Conservation (phyloP, 2,797 vertebrate species). For the Danio aesculapii region DNA sequence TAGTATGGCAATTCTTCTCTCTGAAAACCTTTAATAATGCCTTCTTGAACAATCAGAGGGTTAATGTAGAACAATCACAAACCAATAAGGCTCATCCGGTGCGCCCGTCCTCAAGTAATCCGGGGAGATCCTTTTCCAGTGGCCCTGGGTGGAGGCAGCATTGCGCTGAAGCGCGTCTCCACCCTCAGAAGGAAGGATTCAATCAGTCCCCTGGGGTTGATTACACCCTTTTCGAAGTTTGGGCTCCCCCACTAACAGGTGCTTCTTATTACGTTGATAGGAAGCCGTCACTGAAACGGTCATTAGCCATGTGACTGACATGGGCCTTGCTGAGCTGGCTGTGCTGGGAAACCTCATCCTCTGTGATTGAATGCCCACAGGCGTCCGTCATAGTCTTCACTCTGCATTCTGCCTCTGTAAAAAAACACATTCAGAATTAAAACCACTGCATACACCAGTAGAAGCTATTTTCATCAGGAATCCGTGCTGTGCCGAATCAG, state of each 20-base stretch:
- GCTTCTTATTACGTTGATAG: conserved; percentile 80
- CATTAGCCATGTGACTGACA: conserved; percentile 72
- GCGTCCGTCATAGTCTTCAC: conserved; percentile 63
- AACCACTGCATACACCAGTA: conserved; percentile 66
- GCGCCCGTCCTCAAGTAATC: conserved; percentile 71
- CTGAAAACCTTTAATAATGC: conserved; percentile 80
- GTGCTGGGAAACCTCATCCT: conserved; percentile 55
- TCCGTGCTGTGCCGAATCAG: conserved; percentile 61
- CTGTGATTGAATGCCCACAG: conserved; percentile 67
- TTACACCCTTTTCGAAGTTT: conserved; percentile 70
- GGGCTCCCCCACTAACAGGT: conserved; percentile 74
- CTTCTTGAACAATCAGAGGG: conserved; percentile 80
- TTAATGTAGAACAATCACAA: conserved; percentile 83
- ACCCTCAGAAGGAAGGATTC: conserved; percentile 81
- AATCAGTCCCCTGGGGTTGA: conserved; percentile 80
- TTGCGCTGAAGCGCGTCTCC: conserved; percentile 80
- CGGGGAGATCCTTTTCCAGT: conserved; percentile 74
- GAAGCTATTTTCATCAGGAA: conserved; percentile 67
- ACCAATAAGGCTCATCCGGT: conserved; percentile 79
- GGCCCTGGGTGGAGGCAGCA: conserved; percentile 60
- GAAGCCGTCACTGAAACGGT: conserved; percentile 73
- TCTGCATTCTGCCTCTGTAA: conserved; percentile 58
- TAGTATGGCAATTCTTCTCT: conserved; percentile 74
- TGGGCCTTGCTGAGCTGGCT: conserved; percentile 58
- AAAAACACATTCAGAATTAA: conserved; percentile 65